A percentile compares a stretch with the other conserved stretches of the same genome.
These are phyloP conservation scores for Thaumatotibia leucotreta DNA, from an alignment of 1,140 invertebrate genomes.

Conservation along the genomic window DNA sequence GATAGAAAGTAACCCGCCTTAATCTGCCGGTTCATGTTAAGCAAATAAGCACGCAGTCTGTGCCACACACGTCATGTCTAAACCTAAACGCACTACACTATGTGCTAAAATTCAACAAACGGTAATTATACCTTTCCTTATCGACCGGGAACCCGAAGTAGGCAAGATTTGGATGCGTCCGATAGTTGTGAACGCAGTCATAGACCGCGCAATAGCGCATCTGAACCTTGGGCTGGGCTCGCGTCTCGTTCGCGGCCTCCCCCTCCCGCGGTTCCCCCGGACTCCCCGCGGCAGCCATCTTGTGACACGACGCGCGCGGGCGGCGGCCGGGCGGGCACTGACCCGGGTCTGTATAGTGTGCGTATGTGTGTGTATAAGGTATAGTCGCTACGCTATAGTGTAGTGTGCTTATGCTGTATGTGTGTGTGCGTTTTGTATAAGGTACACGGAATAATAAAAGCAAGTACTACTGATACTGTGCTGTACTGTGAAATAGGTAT, in stretches of 20 bases:
- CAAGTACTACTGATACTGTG: too few species aligned
- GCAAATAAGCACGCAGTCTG: too few species aligned
- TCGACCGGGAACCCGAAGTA: background rate
- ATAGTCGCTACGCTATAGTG: background rate
- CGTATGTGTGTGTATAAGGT: background rate
- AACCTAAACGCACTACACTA: too few species aligned
- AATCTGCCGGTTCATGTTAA: too few species aligned
- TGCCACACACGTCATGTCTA: too few species aligned
- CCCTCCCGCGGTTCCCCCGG: background rate
- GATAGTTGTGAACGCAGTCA: background rate
- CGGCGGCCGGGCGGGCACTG: background rate
- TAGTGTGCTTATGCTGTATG: background rate
- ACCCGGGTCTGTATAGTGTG: background rate
- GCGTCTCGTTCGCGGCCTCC: background rate
- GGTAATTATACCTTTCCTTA: background rate
- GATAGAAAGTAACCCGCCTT: too few species aligned
- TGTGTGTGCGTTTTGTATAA: background rate
- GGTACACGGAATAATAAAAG: background rate
- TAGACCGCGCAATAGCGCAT: background rate
- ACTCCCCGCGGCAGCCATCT: background rate
- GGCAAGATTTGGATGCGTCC: background rate
- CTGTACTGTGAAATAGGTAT: too few species aligned
- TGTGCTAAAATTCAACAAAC: background rate
- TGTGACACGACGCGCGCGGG: background rate
- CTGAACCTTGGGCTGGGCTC: too few species aligned